Percentiles rank a stretch among this genome's conserved stretches.
Conservation (phyloP, 2,888 invertebrate species). For the Panzeria rudis region DNA sequence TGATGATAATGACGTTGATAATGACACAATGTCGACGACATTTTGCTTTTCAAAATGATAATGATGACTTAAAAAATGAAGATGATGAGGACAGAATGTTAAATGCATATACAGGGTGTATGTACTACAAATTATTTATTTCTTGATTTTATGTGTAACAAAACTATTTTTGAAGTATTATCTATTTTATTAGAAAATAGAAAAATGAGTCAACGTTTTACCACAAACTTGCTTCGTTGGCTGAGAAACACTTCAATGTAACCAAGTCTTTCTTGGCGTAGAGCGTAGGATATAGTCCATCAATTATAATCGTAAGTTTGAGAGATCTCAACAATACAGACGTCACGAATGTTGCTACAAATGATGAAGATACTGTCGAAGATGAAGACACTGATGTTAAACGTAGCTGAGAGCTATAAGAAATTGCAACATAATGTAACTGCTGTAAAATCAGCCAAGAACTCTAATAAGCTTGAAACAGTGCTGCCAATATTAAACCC, state of each 20-base stretch:
- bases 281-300: constrained; percentile 59
- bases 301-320: constrained; percentile 10
- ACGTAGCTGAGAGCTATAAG: background rate
- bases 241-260: constrained; percentile 50
- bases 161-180: constrained; percentile 38
- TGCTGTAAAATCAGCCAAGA: constrained; percentile 52
- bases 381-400: background rate
- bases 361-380: constrained; percentile 19
- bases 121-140: background rate
- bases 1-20: constrained; percentile 54
- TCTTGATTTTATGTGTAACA: constrained; percentile 27
- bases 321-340: background rate
- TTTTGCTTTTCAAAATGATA: constrained; percentile 26
- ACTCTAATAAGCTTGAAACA: constrained; percentile 13
- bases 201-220: constrained; percentile 4
- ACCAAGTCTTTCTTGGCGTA: constrained; percentile 18
- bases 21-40: constrained; percentile 26
- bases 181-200: constrained; percentile 55
- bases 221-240: constrained; percentile 19
- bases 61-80: constrained; percentile 25
- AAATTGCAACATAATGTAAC: constrained; percentile 61
- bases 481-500: constrained; percentile 4
- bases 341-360: background rate
- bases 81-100: constrained; percentile 24
- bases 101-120: background rate